Conservation (phyloP, 2,113 vertebrate genomes). For the Rhynchomys soricoides region DNA sequence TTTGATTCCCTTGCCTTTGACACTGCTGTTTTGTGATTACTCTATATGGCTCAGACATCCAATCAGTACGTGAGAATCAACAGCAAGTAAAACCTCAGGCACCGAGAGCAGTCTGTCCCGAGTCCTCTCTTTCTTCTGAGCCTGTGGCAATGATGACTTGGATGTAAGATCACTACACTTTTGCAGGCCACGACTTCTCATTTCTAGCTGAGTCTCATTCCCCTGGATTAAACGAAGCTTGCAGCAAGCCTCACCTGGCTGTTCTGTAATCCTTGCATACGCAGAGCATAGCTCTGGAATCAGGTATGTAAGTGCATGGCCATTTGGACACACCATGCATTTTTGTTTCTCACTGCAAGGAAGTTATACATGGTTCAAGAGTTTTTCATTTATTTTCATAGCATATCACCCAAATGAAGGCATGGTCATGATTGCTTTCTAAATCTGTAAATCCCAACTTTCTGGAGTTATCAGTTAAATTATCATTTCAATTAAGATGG, state of each 20-base stretch:
- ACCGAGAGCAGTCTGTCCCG: rapidly evolving
- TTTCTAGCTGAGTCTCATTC: background rate
- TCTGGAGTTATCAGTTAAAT: background rate
- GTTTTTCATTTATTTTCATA: background rate
- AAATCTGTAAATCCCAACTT: conserved; percentile 14
- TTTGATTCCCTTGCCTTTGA: no score
- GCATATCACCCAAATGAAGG: background rate
- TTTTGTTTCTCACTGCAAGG: background rate
- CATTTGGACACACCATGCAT: background rate
- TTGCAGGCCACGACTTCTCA: background rate
- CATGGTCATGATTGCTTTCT: background rate
- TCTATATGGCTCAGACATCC: background rate
- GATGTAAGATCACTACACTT: background rate
- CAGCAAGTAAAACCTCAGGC: background rate
- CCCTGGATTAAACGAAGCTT: background rate
- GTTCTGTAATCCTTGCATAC: background rate
- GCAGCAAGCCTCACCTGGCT: background rate
- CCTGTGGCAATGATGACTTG: background rate
- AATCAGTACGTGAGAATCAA: background rate
- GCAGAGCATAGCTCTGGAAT: background rate
- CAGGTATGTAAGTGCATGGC: background rate
- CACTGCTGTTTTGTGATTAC: no score
- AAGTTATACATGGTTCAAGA: background rate
- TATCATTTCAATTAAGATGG: background rate
- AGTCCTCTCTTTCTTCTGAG: background rate